These are phyloP conservation scores for Nothoprocta perdicaria DNA, from an alignment of 2,113 vertebrate genomes.

Conservation along the genomic window DNA sequence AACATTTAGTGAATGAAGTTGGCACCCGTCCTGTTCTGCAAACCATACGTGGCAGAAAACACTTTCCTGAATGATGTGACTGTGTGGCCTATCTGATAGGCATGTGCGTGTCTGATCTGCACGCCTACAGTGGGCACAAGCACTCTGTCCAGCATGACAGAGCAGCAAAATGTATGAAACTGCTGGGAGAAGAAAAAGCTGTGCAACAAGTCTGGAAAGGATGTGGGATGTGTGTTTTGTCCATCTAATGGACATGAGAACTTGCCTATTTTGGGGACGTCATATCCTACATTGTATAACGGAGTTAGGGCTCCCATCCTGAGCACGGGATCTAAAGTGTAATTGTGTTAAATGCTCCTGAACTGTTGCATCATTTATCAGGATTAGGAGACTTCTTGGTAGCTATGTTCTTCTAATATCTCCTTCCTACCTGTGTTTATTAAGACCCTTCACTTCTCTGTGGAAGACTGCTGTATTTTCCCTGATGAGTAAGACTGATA, in stretches of 20 bases:
- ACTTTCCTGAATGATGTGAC: neutral
- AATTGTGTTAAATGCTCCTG: neutral
- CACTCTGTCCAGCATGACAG: neutral
- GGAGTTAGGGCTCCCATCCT: neutral
- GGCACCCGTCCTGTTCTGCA: neutral
- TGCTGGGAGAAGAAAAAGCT: neutral
- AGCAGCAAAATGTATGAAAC: neutral
- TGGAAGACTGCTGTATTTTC: neutral
- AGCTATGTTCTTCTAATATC: neutral
- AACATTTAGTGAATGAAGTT: neutral
- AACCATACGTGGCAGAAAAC: neutral
- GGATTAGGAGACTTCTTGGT: neutral
- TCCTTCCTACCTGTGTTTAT: neutral
- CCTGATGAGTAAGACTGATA: neutral
- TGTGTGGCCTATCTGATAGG: neutral
- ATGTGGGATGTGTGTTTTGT: neutral
- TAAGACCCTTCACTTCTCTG: neutral
- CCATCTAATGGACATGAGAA: neutral
- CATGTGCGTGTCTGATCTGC: fast-evolving
- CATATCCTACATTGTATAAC: neutral
- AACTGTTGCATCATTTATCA: neutral
- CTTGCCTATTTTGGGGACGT: neutral
- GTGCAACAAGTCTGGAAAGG: neutral
- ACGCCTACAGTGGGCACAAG: neutral
- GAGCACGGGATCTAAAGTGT: neutral